A percentile compares a stretch with the other conserved stretches of the same genome.
phyloP scores from a whole-genome alignment of 2,888 invertebrate species.

The Rhynchonema sp. region DNA sequence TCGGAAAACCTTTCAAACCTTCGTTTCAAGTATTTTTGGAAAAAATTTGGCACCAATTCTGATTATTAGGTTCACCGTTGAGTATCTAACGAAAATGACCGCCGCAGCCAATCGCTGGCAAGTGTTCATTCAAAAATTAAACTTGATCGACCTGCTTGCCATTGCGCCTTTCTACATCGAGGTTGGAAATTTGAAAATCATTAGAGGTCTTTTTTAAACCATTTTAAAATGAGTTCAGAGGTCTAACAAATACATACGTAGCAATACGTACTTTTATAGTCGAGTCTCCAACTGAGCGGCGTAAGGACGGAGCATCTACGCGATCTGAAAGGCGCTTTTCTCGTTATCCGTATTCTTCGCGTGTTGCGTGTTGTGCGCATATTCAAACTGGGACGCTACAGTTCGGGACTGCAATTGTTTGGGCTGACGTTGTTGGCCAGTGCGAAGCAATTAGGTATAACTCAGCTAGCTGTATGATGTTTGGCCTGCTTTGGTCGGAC shows the following conservation, averaged over 20 bases:
- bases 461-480: too few species aligned
- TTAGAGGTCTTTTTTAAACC: too few species aligned
- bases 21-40: too few species aligned
- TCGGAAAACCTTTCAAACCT: too few species aligned
- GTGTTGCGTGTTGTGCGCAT: conserved; percentile 17
- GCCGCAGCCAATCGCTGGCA: conserved; percentile 13
- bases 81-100: conserved; percentile 18
- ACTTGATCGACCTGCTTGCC: conserved; percentile 20
- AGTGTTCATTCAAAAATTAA: conserved; percentile 14
- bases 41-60: too few species aligned
- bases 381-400: conserved; percentile 14
- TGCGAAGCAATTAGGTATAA: conserved; percentile 17
- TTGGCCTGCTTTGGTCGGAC: too few species aligned
- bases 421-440: conserved; percentile 17
- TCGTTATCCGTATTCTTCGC: conserved; percentile 21
- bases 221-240: too few species aligned
- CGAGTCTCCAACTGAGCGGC: conserved; percentile 13
- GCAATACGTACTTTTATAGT: too few species aligned
- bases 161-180: conserved; percentile 21
- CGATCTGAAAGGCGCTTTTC: conserved; percentile 20
- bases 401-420: conserved; percentile 21
- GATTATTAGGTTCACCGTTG: conserved; percentile 18
- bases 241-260: too few species aligned
- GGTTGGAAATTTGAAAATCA: too few species aligned
- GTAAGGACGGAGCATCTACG: conserved; percentile 19